A percentile compares a stretch with the other conserved stretches of the same genome.
Evolutionary conservation across 2,797 vertebrate genomes (phyloP).

Genomic region (Sebastiscus tertius): DNA sequence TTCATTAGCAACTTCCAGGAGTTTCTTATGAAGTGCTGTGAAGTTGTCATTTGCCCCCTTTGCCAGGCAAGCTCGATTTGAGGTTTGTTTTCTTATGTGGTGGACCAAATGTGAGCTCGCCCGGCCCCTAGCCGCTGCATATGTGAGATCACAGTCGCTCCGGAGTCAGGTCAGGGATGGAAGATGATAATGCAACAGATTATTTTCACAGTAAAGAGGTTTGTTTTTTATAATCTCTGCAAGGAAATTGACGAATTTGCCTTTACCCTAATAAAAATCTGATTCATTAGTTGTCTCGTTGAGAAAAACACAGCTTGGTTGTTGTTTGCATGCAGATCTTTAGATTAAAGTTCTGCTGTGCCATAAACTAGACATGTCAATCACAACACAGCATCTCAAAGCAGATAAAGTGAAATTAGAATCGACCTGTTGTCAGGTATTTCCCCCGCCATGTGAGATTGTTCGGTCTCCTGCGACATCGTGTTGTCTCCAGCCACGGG

Average conservation of each 20-base stretch:
- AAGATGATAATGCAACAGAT: neutral
- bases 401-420: neutral
- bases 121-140: slow-evolving; percentile 14
- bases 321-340: neutral
- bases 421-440: slow-evolving; percentile 21
- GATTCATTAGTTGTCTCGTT: neutral
- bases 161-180: too few relatives aligned
- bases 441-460: slow-evolving; percentile 10
- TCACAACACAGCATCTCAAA: neutral
- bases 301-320: neutral
- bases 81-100: slow-evolving; percentile 82
- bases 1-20: slow-evolving; percentile 88
- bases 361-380: neutral
- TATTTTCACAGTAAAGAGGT: neutral
- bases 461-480: slow-evolving; percentile 28
- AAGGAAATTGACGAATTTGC: neutral
- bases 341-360: neutral
- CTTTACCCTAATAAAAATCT: neutral
- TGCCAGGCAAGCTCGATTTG: slow-evolving; percentile 74
- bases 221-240: neutral
- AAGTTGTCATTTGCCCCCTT: slow-evolving; percentile 83
- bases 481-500: slow-evolving; percentile 35
- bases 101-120: slow-evolving; percentile 78
- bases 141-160: neutral
- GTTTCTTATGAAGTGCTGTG: slow-evolving; percentile 86